These are phyloP conservation scores for Atherix ibis DNA, from an alignment of 2,888 invertebrate species.

Conservation along the genomic window DNA sequence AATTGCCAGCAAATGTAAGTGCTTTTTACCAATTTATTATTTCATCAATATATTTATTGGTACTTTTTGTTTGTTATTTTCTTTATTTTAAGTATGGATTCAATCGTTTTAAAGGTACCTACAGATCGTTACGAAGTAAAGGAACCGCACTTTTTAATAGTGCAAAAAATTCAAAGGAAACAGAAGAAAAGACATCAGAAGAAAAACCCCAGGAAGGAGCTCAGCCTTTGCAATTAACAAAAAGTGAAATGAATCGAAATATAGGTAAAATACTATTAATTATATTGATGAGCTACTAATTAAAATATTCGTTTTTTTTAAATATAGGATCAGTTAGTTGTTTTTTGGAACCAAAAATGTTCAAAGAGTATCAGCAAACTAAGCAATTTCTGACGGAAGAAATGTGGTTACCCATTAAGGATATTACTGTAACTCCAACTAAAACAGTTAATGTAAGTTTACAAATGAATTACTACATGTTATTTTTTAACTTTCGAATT, in stretches of 20 bases:
- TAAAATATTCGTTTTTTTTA: constrained; percentile 3
- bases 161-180: neutral
- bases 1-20: constrained; percentile 27
- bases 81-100: constrained; percentile 20
- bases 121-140: constrained; percentile 23
- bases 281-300: neutral
- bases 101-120: constrained; percentile 29
- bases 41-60: neutral
- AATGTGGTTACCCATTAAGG: constrained; percentile 31
- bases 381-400: constrained; percentile 24
- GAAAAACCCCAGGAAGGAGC: neutral
- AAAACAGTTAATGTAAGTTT: constrained; percentile 7
- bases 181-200: neutral
- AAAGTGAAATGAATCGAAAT: constrained; percentile 28
- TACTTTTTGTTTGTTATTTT: constrained; percentile 7
- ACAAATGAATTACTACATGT: too few relatives aligned
- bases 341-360: constrained; percentile 30
- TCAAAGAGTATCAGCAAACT: constrained; percentile 22
- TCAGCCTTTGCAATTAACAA: constrained; percentile 17
- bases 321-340: constrained; percentile 31
- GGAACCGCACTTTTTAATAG: constrained; percentile 3
- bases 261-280: constrained; percentile 18
- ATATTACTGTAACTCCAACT: constrained; percentile 18
- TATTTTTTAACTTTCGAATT: too few relatives aligned
- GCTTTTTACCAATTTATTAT: neutral